Conservation (phyloP, 2,113 vertebrate species). For the Seriola dumerili region DNA sequence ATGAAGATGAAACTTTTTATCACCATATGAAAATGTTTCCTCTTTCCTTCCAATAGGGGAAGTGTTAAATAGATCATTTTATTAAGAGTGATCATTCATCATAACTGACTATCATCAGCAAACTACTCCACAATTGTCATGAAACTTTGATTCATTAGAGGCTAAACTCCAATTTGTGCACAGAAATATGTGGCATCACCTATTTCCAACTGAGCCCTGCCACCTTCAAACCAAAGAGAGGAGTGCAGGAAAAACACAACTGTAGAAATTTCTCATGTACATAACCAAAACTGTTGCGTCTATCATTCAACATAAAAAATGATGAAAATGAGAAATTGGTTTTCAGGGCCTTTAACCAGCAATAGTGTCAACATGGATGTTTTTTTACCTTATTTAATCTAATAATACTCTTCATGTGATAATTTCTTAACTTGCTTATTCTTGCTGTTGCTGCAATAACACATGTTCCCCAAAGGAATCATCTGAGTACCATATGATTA, state of each 20-base stretch:
- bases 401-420: neutral
- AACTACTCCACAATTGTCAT: neutral
- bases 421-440: neutral
- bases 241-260: neutral
- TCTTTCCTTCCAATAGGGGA: neutral
- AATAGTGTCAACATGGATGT: neutral
- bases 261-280: neutral
- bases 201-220: neutral
- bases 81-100: neutral
- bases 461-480: constrained; percentile 18
- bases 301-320: neutral
- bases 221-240: neutral
- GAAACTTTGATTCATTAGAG: neutral
- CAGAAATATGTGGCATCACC: neutral
- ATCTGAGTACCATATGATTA: constrained; percentile 37
- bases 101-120: neutral
- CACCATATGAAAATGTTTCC: neutral
- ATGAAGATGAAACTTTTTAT: neutral
- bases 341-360: neutral
- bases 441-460: constrained; percentile 19
- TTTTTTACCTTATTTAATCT: neutral
- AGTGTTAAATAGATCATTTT: neutral
- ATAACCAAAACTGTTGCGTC: neutral
- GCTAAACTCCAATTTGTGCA: neutral
- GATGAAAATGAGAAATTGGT: neutral